Evolutionary conservation across 2,113 vertebrate genomes (phyloP).

Genomic region (Sialia sialis): DNA sequence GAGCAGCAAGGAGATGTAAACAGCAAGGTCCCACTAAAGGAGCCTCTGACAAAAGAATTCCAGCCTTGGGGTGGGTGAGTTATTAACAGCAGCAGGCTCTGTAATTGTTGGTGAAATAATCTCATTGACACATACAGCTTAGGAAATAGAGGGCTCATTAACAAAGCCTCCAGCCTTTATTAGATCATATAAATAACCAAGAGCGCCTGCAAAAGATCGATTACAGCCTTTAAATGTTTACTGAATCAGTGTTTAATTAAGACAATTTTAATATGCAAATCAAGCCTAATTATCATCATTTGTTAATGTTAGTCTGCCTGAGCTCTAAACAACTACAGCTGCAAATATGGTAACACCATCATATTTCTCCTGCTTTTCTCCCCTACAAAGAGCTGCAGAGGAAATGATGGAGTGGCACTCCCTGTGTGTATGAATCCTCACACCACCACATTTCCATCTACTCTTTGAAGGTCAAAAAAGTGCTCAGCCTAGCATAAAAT

Average conservation of each 20-base stretch:
- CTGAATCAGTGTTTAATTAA: conserved; percentile 77
- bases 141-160: conserved; percentile 65
- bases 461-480: conserved; percentile 43
- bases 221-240: conserved; percentile 70
- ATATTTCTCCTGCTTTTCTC: conserved; percentile 45
- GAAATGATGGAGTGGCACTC: neutral
- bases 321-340: conserved; percentile 57
- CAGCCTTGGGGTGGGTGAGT: neutral
- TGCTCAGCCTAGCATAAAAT: conserved; percentile 38
- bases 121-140: conserved; percentile 54
- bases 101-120: conserved; percentile 55
- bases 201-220: conserved; percentile 69
- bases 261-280: conserved; percentile 79
- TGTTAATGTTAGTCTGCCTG: conserved; percentile 73
- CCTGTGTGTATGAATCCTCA: neutral
- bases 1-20: neutral
- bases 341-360: conserved; percentile 29
- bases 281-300: conserved; percentile 74
- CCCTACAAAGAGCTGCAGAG: neutral
- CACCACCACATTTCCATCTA: neutral
- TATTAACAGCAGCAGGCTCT: neutral
- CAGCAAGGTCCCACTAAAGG: neutral
- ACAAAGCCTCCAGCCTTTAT: conserved; percentile 62
- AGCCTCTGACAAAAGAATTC: conserved; percentile 9
- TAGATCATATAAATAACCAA: conserved; percentile 72